Conservation (phyloP, 1,140 invertebrate genomes). For the Latrodectus geometricus region DNA sequence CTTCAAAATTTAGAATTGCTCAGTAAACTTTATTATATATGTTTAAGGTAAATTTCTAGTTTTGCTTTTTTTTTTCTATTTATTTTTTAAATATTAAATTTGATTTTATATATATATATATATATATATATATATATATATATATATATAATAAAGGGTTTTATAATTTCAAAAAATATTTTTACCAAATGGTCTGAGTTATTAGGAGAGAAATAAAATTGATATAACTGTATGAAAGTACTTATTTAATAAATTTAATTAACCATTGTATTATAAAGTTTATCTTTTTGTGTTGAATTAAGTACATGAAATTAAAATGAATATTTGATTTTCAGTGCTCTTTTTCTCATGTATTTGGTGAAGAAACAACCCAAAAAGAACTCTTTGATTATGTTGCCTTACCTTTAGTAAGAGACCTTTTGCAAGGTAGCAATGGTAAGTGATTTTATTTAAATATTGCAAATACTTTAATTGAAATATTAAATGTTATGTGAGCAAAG, state of each 20-base stretch:
- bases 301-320: neutral
- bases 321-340: constrained; percentile 68
- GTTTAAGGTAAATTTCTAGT: no score
- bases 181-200: neutral
- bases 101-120: no score
- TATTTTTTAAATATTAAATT: no score
- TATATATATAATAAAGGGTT: no score
- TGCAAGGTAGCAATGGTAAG: constrained; percentile 80
- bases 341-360: constrained; percentile 84
- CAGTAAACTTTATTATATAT: no score
- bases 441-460: neutral
- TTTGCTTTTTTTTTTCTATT: no score
- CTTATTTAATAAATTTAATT: neutral
- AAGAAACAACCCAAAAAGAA: constrained; percentile 80
- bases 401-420: constrained; percentile 82
- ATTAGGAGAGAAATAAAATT: neutral
- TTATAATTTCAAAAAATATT: neutral
- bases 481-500: no score
- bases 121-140: no score
- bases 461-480: no score
- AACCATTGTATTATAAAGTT: neutral
- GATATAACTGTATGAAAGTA: neutral
- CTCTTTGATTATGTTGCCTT: constrained; percentile 87
- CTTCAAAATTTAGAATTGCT: no score
- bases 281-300: neutral